A percentile compares a stretch with the other conserved stretches of the same genome.
phyloP scores from a whole-genome alignment of 2,113 vertebrate species.

The Phyllostomus discolor region DNA sequence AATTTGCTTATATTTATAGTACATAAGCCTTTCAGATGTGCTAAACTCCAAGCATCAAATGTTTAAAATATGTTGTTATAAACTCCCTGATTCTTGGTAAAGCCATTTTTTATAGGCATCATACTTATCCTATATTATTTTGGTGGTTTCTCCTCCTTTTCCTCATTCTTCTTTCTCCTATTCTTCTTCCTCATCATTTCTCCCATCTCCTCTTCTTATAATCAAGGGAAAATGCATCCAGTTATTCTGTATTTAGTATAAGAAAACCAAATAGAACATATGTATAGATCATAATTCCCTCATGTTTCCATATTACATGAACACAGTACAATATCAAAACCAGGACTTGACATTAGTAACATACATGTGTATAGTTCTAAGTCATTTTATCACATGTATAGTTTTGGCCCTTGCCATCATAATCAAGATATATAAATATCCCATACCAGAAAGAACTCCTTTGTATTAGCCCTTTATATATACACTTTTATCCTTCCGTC shows the following conservation, averaged over 20 bases:
- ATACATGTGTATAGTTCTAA: background rate
- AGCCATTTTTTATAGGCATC: background rate
- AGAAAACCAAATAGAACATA: background rate
- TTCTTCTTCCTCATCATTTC: background rate
- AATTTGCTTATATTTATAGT: background rate
- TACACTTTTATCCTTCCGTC: background rate
- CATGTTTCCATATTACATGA: background rate
- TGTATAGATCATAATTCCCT: background rate
- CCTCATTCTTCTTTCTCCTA: background rate
- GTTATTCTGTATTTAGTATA: background rate
- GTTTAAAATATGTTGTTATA: background rate
- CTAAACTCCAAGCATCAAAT: background rate
- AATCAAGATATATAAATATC: background rate
- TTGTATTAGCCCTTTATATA: background rate
- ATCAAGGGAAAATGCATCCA: background rate
- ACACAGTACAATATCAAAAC: background rate
- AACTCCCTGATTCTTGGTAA: background rate
- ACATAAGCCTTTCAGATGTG: background rate
- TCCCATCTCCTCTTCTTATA: background rate
- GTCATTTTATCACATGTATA: background rate
- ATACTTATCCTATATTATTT: background rate
- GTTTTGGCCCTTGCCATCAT: background rate
- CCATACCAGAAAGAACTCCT: background rate
- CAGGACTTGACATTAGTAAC: background rate
- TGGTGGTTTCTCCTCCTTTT: background rate